Evolutionary conservation across 2,797 vertebrate genomes (phyloP).

Genomic region (Sarcophilus harrisii): DNA sequence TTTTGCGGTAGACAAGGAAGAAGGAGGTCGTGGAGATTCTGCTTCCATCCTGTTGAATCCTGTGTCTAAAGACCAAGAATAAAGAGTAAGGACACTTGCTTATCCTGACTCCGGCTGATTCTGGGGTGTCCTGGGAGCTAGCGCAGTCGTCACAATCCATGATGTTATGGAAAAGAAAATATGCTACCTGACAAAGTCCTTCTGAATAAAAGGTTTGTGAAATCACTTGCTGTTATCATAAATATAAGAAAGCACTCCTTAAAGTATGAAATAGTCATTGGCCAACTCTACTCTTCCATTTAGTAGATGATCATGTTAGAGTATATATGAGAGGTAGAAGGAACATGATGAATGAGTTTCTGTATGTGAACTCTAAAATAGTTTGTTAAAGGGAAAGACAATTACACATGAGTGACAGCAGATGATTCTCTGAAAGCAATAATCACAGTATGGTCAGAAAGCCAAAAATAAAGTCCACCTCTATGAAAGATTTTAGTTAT

Average conservation of each 20-base stretch:
- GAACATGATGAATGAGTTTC: neutral
- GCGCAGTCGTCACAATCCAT: no score
- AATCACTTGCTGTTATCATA: neutral
- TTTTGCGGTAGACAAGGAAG: no score
- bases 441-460: neutral
- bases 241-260: neutral
- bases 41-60: no score
- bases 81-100: no score
- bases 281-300: neutral
- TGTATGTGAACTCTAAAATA: neutral
- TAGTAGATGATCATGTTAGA: neutral
- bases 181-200: neutral
- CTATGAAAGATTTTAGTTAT: neutral
- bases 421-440: neutral
- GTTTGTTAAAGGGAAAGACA: neutral
- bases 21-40: no score
- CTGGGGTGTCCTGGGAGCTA: no score
- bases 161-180: neutral
- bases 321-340: neutral
- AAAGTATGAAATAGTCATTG: neutral
- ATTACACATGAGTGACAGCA: neutral
- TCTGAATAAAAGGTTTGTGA: neutral
- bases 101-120: no score
- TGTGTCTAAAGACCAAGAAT: no score
- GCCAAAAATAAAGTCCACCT: neutral